These are phyloP conservation scores for Drosophila meridiana DNA, from an alignment of 2,888 invertebrate genomes.

Conservation along the genomic window DNA sequence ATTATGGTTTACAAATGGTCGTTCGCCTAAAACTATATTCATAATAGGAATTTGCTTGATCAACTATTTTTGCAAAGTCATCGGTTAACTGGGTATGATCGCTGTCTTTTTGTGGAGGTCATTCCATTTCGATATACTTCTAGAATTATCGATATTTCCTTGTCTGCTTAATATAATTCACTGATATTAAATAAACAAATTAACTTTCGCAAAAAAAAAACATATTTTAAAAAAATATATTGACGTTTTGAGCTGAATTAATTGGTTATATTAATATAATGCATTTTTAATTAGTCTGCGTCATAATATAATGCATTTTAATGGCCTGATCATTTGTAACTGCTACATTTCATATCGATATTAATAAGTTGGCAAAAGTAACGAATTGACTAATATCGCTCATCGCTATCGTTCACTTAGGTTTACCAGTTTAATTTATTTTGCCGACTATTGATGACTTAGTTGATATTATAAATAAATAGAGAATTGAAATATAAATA, in stretches of 20 bases:
- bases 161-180: no score
- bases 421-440: slow-evolving; percentile 8
- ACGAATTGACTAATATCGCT: not conserved
- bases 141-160: no score
- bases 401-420: slow-evolving; percentile 11
- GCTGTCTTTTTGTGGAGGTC: no score
- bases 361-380: not conserved
- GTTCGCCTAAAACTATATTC: not conserved
- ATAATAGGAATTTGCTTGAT: not conserved
- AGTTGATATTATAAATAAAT: slow-evolving; percentile 4
- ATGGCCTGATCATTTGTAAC: not conserved
- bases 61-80: not conserved
- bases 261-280: no score
- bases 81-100: not conserved
- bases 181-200: no score
- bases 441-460: not conserved
- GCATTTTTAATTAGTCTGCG: no score
- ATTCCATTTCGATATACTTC: no score
- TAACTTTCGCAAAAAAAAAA: not conserved
- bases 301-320: no score
- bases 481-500: slow-evolving; percentile 35
- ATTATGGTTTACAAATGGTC: not conserved
- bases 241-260: no score
- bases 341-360: not conserved
- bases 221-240: not conserved